These are phyloP conservation scores for Acyrthosiphon pisum DNA, from an alignment of 1,140 invertebrate genomes.

Conservation along the genomic window DNA sequence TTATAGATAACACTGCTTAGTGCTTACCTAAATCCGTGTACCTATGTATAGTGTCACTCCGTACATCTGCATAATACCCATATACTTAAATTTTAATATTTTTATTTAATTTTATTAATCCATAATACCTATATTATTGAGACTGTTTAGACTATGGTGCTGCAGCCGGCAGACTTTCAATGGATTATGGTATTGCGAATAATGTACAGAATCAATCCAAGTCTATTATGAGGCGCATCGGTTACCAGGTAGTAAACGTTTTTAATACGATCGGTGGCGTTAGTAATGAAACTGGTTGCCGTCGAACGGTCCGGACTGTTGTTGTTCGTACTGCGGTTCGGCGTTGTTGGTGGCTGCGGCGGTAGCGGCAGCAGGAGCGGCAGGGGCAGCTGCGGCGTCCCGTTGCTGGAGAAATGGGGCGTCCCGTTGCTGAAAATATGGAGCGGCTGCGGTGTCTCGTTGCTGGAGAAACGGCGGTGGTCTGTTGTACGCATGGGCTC, in stretches of 20 bases:
- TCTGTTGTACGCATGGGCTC: constrained; percentile 36
- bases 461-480: background rate
- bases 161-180: background rate
- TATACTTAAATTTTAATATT: background rate
- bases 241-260: background rate
- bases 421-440: constrained; percentile 29
- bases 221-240: background rate
- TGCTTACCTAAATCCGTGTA: background rate
- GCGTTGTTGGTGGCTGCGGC: background rate
- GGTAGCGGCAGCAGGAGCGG: background rate
- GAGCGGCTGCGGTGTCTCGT: background rate
- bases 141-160: background rate
- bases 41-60: background rate
- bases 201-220: background rate
- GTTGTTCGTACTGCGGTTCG: constrained; percentile 26
- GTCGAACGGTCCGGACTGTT: constrained; percentile 8
- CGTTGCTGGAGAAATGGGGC: constrained; percentile 33
- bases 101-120: background rate
- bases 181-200: background rate
- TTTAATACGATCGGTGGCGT: background rate
- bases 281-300: constrained; percentile 34
- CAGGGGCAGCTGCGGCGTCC: background rate
- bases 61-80: too few relatives aligned
- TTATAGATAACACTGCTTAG: background rate
- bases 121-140: background rate